A percentile compares a stretch with the other conserved stretches of the same genome.
Conservation (phyloP, 2,888 invertebrate species). For the Nymphalis urticae region DNA sequence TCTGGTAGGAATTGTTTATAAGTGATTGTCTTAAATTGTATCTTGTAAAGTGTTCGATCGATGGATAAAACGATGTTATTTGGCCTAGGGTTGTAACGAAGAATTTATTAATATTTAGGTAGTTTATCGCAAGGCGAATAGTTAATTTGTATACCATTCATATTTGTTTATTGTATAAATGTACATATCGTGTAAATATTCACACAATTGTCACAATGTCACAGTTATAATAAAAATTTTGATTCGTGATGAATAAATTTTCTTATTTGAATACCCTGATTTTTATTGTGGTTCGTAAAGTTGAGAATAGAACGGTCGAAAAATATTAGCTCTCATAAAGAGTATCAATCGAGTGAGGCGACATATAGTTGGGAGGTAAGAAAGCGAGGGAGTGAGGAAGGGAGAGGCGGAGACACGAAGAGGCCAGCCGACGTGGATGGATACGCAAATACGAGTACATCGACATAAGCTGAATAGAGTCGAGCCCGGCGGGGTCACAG, state of each 20-base stretch:
- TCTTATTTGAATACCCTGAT: constrained; percentile 21
- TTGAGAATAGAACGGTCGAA: constrained; percentile 9
- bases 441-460: constrained; percentile 29
- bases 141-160: constrained; percentile 65
- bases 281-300: constrained; percentile 9
- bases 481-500: constrained; percentile 11
- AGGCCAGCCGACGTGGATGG: constrained; percentile 8
- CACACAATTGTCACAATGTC: constrained; percentile 66
- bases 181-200: constrained; percentile 81
- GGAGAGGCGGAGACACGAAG: constrained; percentile 4
- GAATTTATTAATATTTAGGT: constrained; percentile 76
- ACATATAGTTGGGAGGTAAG: constrained; percentile 15
- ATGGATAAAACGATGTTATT: constrained; percentile 45
- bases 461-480: constrained; percentile 26
- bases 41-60: constrained; percentile 45
- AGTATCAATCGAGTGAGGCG: constrained; percentile 32
- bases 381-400: background rate
- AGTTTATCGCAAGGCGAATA: constrained; percentile 68
- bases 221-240: constrained; percentile 60
- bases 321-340: constrained; percentile 25
- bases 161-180: constrained; percentile 61
- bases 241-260: constrained; percentile 30
- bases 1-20: constrained; percentile 34
- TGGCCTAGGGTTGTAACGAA: constrained; percentile 72
- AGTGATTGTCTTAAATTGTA: constrained; percentile 17